phyloP scores from a whole-genome alignment of 2,113 vertebrate genomes.

The Passer domesticus region DNA sequence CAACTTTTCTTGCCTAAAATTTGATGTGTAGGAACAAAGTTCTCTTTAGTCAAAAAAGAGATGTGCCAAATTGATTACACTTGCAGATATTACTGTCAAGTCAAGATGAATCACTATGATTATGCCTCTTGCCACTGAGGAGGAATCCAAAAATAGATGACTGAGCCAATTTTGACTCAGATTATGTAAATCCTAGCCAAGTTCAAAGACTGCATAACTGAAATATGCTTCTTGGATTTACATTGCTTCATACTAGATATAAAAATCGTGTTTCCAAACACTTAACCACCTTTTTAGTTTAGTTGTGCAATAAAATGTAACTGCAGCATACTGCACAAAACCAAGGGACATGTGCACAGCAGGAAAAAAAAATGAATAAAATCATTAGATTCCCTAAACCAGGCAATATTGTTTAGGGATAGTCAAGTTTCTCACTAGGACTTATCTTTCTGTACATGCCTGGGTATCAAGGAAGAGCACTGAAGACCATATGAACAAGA shows the following conservation, averaged over 20 bases:
- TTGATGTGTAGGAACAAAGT: background rate
- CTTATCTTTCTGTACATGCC: background rate
- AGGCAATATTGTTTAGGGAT: background rate
- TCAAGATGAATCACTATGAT: background rate
- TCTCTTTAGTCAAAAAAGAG: background rate
- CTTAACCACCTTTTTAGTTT: background rate
- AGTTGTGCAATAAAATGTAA: background rate
- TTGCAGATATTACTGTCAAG: background rate
- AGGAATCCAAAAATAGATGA: background rate
- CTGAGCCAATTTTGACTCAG: background rate
- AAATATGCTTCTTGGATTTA: background rate
- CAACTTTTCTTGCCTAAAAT: background rate
- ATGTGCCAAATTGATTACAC: background rate
- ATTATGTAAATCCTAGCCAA: background rate
- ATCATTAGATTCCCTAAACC: background rate
- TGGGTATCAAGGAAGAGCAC: background rate
- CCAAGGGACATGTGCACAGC: background rate
- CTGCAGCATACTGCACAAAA: background rate
- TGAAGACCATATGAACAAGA: background rate
- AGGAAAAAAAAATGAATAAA: background rate
- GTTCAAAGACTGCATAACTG: background rate
- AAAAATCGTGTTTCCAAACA: background rate
- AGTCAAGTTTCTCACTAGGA: background rate
- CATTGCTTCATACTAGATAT: background rate
- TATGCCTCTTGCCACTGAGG: background rate